A percentile compares a stretch with the other conserved stretches of the same genome.
Evolutionary conservation across 2,113 vertebrate genomes (phyloP).

Genomic region (Sceloporus undulatus): DNA sequence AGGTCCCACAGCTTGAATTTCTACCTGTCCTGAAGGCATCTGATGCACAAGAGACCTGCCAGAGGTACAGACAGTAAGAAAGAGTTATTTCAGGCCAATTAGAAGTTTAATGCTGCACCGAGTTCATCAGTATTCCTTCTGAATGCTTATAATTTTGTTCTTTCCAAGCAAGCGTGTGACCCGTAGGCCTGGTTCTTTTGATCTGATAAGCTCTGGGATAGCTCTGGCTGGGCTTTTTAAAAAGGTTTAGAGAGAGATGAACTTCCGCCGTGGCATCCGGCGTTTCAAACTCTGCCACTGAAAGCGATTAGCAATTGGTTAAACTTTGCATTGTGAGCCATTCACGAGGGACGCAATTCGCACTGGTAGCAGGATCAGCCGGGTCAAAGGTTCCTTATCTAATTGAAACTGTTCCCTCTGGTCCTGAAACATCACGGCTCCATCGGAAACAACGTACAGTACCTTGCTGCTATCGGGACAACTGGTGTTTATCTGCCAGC

Average conservation of each 20-base stretch:
- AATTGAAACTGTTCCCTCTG: background rate
- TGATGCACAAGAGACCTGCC: background rate
- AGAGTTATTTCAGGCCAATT: conserved; percentile 43
- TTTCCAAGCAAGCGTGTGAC: conserved; percentile 12
- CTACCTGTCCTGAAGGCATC: background rate
- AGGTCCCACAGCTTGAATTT: background rate
- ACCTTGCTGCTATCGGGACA: no score
- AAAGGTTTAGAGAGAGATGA: no score
- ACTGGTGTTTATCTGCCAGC: no score
- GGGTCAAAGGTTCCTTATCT: background rate
- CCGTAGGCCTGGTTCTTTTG: accelerated
- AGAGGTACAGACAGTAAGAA: background rate
- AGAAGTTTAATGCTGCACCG: background rate
- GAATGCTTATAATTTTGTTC: conserved; percentile 31
- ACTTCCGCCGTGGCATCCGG: no score
- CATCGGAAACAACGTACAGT: background rate
- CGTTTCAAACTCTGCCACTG: background rate
- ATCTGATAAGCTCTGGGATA: background rate
- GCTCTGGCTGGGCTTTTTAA: background rate
- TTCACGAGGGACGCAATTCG: accelerated
- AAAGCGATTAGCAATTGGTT: background rate
- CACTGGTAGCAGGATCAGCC: background rate
- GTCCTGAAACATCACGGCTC: background rate
- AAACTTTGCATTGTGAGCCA: background rate
- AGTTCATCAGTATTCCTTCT: conserved; percentile 33